These are phyloP conservation scores for Chaetops frenatus DNA, from an alignment of 2,113 vertebrate genomes.

Conservation along the genomic window DNA sequence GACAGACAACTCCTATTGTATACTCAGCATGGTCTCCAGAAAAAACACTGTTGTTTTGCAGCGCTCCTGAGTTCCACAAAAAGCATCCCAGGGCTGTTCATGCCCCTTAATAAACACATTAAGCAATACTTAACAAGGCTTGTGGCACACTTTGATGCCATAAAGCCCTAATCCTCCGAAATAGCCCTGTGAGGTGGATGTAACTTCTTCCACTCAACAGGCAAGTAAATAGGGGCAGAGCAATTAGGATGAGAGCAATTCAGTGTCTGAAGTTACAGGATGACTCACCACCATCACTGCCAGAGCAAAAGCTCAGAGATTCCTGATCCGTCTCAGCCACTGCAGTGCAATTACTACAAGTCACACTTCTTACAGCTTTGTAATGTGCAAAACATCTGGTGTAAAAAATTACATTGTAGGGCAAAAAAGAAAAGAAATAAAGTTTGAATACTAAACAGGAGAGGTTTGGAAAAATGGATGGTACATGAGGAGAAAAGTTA, in stretches of 20 bases:
- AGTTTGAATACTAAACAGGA: neutral
- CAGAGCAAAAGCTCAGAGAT: neutral
- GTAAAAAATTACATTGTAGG: neutral
- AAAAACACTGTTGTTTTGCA: neutral
- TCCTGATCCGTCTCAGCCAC: neutral
- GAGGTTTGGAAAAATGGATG: neutral
- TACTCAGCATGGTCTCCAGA: neutral
- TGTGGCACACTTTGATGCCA: neutral
- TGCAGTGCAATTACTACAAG: neutral
- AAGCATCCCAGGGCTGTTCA: neutral
- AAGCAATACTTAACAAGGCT: neutral
- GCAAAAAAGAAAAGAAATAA: neutral
- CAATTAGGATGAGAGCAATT: neutral
- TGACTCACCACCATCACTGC: neutral
- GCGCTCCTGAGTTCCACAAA: neutral
- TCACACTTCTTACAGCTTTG: neutral
- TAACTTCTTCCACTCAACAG: neutral
- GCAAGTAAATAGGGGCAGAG: neutral
- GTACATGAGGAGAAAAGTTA: neutral
- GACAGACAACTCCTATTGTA: neutral
- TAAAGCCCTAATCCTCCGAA: neutral
- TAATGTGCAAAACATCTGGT: neutral
- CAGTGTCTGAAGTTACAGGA: neutral
- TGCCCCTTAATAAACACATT: neutral
- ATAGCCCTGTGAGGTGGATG: neutral